Base-by-base conservation (phyloP, 2,113 vertebrate genomes). In the Ia io region DNA sequence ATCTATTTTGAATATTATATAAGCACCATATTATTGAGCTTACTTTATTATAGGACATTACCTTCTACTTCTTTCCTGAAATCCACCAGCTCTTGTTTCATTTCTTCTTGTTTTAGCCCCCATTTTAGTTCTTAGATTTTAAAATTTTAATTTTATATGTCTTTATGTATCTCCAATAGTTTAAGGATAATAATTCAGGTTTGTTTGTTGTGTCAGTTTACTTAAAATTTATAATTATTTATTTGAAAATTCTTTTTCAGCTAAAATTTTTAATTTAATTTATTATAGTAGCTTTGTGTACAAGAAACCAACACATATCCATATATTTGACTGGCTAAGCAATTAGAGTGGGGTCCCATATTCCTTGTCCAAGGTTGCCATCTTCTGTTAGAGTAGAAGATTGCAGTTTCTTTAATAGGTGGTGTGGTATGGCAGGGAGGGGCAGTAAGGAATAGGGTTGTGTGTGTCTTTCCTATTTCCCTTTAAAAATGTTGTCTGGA, bases 361-460 rank as follows among this genome's bases (percentile, higher is more conserved):
- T 82, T 93, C 93, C 80, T 91, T 91, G 79, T 83, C 42, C 32
- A 92, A 79, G 70, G 28, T 78, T 82, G 95, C 74, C 74, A 59
- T 74, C 79, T 78, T 76, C 70, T 90, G 89, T 87, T 13, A 74
- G 90, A 73, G 74, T 76, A 86, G 35, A 84, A 91, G 13, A 96
- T 70, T 88, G 59, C 40, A 71, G 2, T 78, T 63, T 92, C 16
- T 67, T 61, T 44, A 47, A 44, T 30, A n/a, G 82, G 17, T 13
- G n/a, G 47, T 12, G 4, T 14, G 13, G 51, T 2, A 1, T n/a
- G 28, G n/a, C 80, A 53, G 76, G 35, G 28, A 79, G 23, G 28
- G 23, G 1, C 9, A 12, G 12, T 18, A 3, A 3, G 23, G 18
- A 30, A 14, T 20, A 35, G 1, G 2, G 22, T 61, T 69, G 22